A percentile compares a stretch with the other conserved stretches of the same genome.
Conservation (phyloP, 2,113 vertebrate species). For the Silurus glanis region DNA sequence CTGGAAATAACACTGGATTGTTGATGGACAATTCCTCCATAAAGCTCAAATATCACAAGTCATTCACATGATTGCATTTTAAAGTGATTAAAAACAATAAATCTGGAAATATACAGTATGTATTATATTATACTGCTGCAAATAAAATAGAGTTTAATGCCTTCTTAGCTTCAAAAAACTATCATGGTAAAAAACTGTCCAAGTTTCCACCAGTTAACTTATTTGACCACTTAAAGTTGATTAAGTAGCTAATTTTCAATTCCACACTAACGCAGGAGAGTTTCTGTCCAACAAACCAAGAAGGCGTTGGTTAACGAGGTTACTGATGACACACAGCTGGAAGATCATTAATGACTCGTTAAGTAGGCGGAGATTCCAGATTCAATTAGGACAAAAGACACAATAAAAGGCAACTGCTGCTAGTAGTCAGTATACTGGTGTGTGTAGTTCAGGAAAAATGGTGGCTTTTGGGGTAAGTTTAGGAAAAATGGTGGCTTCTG, state of each 20-base stretch:
- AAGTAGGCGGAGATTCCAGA: not conserved
- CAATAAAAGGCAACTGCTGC: not conserved
- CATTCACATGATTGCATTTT: not conserved
- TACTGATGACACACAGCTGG: slow-evolving; percentile 1
- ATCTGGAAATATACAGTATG: not conserved
- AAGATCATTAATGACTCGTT: not conserved
- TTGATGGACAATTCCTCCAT: too few relatives aligned
- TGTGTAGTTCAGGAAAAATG: not conserved
- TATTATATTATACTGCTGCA: not conserved
- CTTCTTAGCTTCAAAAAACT: too few relatives aligned
- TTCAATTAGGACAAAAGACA: not conserved
- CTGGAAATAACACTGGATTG: too few relatives aligned
- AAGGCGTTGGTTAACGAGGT: not conserved
- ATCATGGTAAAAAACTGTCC: not conserved
- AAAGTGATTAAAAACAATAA: not conserved
- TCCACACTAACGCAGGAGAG: not conserved
- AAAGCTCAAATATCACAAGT: not conserved
- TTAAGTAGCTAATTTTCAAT: not conserved
- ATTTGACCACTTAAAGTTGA: not conserved
- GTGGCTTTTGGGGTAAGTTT: not conserved
- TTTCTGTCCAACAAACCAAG: not conserved
- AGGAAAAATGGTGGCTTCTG: not conserved
- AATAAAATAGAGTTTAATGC: not conserved
- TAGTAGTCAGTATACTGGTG: not conserved
- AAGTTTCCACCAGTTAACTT: not conserved